phyloP scores from a whole-genome alignment of 1,140 invertebrate species.

The Nephotettix cincticeps region DNA sequence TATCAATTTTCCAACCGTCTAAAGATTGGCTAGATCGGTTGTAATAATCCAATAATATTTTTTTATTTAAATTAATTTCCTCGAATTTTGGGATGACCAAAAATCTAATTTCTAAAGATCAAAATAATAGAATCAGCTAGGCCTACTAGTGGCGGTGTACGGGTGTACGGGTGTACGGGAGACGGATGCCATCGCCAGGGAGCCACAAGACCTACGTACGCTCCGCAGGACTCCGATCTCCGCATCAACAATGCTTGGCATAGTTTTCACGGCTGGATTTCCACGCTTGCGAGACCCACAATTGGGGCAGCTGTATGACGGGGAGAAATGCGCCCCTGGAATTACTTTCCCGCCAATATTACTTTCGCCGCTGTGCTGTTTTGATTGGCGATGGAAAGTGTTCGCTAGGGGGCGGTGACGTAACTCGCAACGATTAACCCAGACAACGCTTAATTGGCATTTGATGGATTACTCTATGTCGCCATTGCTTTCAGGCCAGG shows the following conservation, averaged over 20 bases:
- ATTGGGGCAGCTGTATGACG: not conserved
- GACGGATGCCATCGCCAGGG: too few species aligned
- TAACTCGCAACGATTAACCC: not conserved
- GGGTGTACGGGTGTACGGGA: too few species aligned
- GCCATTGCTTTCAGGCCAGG: too few species aligned
- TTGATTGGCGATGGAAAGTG: slow-evolving; percentile 2
- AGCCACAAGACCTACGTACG: too few species aligned
- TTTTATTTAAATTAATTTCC: too few species aligned
- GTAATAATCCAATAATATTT: too few species aligned
- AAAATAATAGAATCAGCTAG: too few species aligned
- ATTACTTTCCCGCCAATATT: slow-evolving; percentile 15
- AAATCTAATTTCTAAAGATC: too few species aligned
- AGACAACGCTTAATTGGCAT: not conserved
- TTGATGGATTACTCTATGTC: not conserved
- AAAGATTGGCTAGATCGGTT: too few species aligned
- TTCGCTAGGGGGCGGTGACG: slow-evolving; percentile 2
- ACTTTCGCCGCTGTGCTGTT: slow-evolving; percentile 12
- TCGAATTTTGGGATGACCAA: too few species aligned
- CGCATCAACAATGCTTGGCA: slow-evolving; percentile 4
- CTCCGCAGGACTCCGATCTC: not conserved
- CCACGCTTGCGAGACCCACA: not conserved
- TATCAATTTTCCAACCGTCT: too few species aligned
- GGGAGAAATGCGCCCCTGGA: slow-evolving; percentile 15
- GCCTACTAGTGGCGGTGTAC: too few species aligned
- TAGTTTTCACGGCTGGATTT: slow-evolving; percentile 20